Conservation (phyloP, 2,888 invertebrate genomes). For the Fissipunctia ypsillon region DNA sequence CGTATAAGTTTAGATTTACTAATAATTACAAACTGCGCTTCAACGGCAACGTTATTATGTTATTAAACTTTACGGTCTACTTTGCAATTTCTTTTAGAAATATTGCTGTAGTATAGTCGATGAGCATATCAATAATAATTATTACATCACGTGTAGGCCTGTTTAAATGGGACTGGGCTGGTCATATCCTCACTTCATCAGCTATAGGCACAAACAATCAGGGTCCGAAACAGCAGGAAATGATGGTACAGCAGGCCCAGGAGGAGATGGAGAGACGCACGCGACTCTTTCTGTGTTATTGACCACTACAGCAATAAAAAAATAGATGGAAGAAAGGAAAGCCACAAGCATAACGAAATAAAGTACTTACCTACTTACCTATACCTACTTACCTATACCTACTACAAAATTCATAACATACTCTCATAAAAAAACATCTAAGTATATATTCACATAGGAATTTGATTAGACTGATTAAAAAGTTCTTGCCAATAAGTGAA, state of each 20-base stretch:
- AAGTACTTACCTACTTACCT: not conserved
- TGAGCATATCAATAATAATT: slow-evolving; percentile 15
- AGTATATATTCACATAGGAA: not conserved
- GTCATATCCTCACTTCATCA: not conserved
- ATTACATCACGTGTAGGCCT: not conserved
- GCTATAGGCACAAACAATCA: not conserved
- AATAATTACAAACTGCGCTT: slow-evolving; percentile 3
- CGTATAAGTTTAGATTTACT: not conserved
- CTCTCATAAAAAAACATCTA: not conserved
- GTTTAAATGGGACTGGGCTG: not conserved
- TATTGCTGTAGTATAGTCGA: slow-evolving; percentile 29
- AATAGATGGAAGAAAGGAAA: not conserved
- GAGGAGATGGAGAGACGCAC: not conserved
- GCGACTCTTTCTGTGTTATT: not conserved
- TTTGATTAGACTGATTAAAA: slow-evolving; percentile 33
- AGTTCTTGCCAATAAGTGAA: not conserved
- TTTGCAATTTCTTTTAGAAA: slow-evolving; percentile 37
- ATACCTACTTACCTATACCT: no score
- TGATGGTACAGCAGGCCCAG: not conserved
- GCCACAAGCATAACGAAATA: not conserved
- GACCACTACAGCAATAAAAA: not conserved
- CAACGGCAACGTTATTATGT: not conserved
- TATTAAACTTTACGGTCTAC: slow-evolving; percentile 29
- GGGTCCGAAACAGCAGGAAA: not conserved
- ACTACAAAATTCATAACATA: not conserved